Base-by-base conservation (phyloP, 1,140 invertebrate genomes). In the Trachymyrmex septentrionalis region DNA sequence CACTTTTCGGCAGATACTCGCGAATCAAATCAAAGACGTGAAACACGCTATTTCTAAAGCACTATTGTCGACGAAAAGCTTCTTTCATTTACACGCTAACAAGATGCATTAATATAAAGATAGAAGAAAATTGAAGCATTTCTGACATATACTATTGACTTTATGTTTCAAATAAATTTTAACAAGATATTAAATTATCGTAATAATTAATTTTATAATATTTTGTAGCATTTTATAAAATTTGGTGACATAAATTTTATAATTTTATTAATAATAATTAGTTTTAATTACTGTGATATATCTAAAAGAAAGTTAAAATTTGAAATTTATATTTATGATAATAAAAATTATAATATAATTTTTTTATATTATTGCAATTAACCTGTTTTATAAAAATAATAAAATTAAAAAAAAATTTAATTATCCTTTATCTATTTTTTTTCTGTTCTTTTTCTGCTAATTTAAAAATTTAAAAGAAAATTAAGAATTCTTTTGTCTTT, bases 11-110 rank as follows among this genome's bases (percentile, higher is more conserved):
- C 50, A n/a, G 21, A 50, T 38, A 71, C 50, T 27, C 53, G 21
- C 34, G 21, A 34, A 71, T 71, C 48, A 71, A 81, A 71, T 81
- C 78, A 71, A 69, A 81, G 53, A 81, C 34, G 30, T 59, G 21
- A 44, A 81, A 71, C 50, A 57, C 9, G n/a, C 12, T 64, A 48
- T 48, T 66, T 66, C 24, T 30, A 78, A 78, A 66, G 24, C 38
- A 21, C 50, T 30, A 38, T 61, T 69, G 50, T 81, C 34, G 30
- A 55, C n/a, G 10, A 71, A 71, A 57, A 44, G 21, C 50, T 55
- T 81, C 16, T 30, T 61, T 19, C 16, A 57, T 55, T 55, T 27
- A 57, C 34, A 69, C 21, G 9, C 9, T 4, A 69, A 57, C 48
- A n/a, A 53, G 64, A 44, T 4, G 6, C n/a, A 16, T 71, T 71